Evolutionary conservation across 2,113 vertebrate genomes (phyloP), one percentile per base, ranked within the genome.

Genomic region (Micromys minutus): DNA sequence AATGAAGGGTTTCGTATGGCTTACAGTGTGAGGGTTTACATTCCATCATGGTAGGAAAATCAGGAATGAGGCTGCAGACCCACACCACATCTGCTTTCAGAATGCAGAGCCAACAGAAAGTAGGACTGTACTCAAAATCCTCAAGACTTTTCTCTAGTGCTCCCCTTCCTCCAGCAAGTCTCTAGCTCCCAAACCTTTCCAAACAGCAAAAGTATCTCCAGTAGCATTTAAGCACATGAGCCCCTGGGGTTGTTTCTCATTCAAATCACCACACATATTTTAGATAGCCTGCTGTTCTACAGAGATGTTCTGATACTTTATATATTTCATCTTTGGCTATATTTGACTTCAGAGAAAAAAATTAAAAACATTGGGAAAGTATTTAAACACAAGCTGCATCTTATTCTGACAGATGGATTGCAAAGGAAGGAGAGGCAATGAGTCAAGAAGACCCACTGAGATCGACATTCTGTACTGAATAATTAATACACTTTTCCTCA

Each of bases 301-400:
- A 76, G 77, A 77, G 29, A 12, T 10, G 52, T 83, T 93, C 72
- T 61, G 61, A 89, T 93, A 22, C n/a, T 57, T 10, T 89, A 19
- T 91, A 15, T 76, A 87, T 80, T 79, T 83, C 21, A 45, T 72
- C 10, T 22, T 89, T 45, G 39, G 24, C 24, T 89, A 21, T 77
- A 65, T 77, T 95, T 93, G 34, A 80, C 88, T 89, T 93, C 9
- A 61, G 45, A 69, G 45, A 2, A 94, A 2, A 94, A 83, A 87
- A 24, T 45, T 65, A 89, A 87, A 22, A 39, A 69, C 69, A 74
- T 89, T 89, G 10, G 26, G 39, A 61, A 87, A 87, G n/a, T 74
- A 3, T 7, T 55, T 93, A 42, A 65, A n/a, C 81, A 90, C 76
- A 21, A 67, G 45, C 17, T 22, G 7, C 83, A 42, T 2, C 59